Percentiles rank a stretch among this genome's conserved stretches.
phyloP scores from a whole-genome alignment of 2,113 vertebrate species.

The Rhinoptilus africanus region DNA sequence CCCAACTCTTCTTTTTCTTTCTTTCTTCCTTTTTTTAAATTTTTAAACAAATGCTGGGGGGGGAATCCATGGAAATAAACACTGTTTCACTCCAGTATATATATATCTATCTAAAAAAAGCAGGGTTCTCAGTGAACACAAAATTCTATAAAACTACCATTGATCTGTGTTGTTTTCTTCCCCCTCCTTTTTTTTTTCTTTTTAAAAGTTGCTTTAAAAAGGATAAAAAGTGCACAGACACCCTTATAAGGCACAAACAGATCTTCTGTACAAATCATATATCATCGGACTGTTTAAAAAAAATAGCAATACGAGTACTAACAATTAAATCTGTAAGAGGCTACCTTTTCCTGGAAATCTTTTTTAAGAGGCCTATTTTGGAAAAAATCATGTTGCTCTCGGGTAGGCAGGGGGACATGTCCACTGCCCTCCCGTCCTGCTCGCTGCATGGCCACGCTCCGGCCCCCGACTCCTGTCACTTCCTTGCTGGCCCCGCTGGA shows the following conservation, averaged over 20 bases:
- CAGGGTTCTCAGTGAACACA: slow-evolving; percentile 57
- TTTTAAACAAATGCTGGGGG: slow-evolving; percentile 44
- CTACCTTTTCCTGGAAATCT: slow-evolving; percentile 35
- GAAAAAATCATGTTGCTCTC: slow-evolving; percentile 10
- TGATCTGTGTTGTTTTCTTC: slow-evolving; percentile 43
- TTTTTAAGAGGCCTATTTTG: neutral
- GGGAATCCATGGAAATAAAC: slow-evolving; percentile 36
- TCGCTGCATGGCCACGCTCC: accelerated
- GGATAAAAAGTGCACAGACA: slow-evolving; percentile 83
- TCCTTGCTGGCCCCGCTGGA: neutral
- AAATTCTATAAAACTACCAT: slow-evolving; percentile 67
- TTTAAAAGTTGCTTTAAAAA: slow-evolving; percentile 75
- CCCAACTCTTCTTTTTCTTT: neutral
- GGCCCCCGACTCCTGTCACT: neutral
- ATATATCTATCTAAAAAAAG: slow-evolving; percentile 22
- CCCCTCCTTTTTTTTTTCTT: slow-evolving; percentile 24
- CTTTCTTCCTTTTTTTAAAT: neutral
- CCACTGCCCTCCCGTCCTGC: neutral
- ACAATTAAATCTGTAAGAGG: slow-evolving; percentile 54
- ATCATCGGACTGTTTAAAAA: slow-evolving; percentile 52
- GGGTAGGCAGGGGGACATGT: neutral
- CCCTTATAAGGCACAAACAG: slow-evolving; percentile 85
- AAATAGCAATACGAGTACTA: slow-evolving; percentile 57
- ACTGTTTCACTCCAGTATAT: slow-evolving; percentile 29
- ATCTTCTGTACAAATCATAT: slow-evolving; percentile 71